Conservation (phyloP, 64 coral and sea anemone species). For the Montipora capricornis region DNA sequence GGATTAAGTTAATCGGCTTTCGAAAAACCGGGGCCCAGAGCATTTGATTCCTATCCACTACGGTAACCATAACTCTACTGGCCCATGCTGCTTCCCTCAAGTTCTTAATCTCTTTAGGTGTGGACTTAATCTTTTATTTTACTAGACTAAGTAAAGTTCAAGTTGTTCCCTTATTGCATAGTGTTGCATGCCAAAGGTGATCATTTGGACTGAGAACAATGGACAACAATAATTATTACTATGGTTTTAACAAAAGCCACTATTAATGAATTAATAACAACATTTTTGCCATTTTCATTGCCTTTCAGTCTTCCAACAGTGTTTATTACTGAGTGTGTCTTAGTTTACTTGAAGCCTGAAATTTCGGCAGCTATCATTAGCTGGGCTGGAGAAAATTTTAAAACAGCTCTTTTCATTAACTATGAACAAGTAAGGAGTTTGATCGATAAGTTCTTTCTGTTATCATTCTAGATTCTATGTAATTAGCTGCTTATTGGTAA, state of each 20-base stretch:
- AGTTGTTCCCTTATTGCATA: background rate
- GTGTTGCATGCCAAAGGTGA: no score
- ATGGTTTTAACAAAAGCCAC: no score
- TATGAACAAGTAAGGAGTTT: conserved; percentile 86
- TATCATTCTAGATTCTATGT: background rate
- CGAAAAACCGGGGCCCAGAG: no score
- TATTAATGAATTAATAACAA: background rate
- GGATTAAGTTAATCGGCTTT: no score
- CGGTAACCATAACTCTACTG: no score
- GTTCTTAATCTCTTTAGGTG: no score
- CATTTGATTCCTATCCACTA: no score
- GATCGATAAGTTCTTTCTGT: background rate
- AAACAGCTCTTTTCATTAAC: conserved; percentile 93
- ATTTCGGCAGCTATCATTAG: conserved; percentile 81
- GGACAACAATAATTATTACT: no score
- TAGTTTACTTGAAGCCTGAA: conserved; percentile 92
- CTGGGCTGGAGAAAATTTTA: conserved; percentile 93
- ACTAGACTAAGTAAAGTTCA: no score
- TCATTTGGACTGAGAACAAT: no score
- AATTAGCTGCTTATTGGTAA: background rate
- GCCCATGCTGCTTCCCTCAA: no score
- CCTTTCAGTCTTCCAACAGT: conserved; percentile 86
- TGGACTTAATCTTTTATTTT: no score
- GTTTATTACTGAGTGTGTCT: conserved; percentile 92
- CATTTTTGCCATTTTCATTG: background rate